A percentile compares a stretch with the other conserved stretches of the same genome.
phyloP scores from a whole-genome alignment of 2,888 invertebrate genomes.

The Callyntrura sp. region DNA sequence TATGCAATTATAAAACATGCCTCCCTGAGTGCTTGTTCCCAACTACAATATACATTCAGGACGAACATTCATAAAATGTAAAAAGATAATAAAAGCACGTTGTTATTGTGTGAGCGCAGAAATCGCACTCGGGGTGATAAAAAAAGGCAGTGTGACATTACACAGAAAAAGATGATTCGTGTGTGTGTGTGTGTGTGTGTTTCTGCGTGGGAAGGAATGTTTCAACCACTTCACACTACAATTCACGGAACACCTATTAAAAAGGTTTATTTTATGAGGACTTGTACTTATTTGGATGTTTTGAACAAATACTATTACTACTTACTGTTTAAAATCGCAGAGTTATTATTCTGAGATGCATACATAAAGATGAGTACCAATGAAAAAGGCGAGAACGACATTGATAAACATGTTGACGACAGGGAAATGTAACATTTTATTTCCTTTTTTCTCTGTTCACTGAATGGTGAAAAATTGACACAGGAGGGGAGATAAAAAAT shows the following conservation, averaged over 20 bases:
- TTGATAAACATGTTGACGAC: neutral
- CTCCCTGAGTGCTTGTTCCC: too few species aligned
- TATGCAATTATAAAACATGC: too few species aligned
- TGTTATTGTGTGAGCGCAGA: too few species aligned
- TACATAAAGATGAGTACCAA: neutral
- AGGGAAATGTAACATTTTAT: neutral
- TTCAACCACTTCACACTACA: neutral
- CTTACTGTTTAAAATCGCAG: conserved; percentile 2
- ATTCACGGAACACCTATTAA: neutral
- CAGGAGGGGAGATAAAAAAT: neutral
- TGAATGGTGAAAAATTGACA: conserved; percentile 13
- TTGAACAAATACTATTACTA: neutral
- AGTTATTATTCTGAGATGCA: too few species aligned
- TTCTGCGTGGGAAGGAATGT: too few species aligned
- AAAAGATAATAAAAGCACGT: too few species aligned
- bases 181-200: too few species aligned
- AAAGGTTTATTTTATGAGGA: neutral
- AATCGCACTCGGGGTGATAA: too few species aligned
- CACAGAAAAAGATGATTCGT: too few species aligned
- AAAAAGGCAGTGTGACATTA: too few species aligned
- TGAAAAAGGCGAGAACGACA: neutral
- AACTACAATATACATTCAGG: too few species aligned
- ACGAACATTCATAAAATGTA: too few species aligned
- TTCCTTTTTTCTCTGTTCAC: neutral
- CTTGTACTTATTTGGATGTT: neutral